phyloP scores from a whole-genome alignment of 2,797 vertebrate genomes.

The Xiphorhynchus erythropygius region DNA sequence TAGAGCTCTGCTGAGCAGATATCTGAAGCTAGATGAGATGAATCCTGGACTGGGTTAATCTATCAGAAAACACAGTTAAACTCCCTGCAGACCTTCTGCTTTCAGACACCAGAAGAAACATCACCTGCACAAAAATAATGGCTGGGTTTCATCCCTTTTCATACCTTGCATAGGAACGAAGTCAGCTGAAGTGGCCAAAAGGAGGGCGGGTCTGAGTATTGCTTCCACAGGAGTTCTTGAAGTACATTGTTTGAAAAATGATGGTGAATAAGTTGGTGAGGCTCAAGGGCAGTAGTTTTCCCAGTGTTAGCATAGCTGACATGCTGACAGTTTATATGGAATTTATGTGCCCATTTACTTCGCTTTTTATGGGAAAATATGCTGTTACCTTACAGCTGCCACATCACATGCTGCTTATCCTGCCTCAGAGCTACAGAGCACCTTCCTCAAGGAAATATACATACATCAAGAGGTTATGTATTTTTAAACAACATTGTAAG shows the following conservation, averaged over 20 bases:
- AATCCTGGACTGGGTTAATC: background rate
- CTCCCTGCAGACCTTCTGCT: background rate
- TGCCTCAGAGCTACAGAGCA: slow-evolving; percentile 76
- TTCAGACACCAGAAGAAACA: background rate
- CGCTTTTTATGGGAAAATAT: slow-evolving; percentile 82
- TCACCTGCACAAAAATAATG: background rate
- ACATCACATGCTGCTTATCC: slow-evolving; percentile 75
- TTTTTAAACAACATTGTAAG: slow-evolving; percentile 77
- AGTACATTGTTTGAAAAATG: slow-evolving; percentile 75
- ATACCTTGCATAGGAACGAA: background rate
- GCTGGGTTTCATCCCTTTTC: background rate
- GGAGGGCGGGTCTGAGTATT: background rate
- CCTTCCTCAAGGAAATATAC: slow-evolving; percentile 78
- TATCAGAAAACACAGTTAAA: background rate
- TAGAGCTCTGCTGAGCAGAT: background rate
- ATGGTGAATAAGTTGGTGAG: slow-evolving; percentile 70
- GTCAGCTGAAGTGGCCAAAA: background rate
- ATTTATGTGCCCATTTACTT: slow-evolving; percentile 82
- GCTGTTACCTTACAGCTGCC: slow-evolving; percentile 81
- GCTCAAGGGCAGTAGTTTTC: slow-evolving; percentile 73
- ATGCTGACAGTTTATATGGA: slow-evolving; percentile 79
- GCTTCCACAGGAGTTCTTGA: slow-evolving; percentile 39
- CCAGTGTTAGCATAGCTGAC: slow-evolving; percentile 80
- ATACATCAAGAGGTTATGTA: slow-evolving; percentile 79
- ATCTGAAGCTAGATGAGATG: background rate